Evolutionary conservation across 2,113 vertebrate species (phyloP).

Genomic region (Anarhynchus alexandrinus): DNA sequence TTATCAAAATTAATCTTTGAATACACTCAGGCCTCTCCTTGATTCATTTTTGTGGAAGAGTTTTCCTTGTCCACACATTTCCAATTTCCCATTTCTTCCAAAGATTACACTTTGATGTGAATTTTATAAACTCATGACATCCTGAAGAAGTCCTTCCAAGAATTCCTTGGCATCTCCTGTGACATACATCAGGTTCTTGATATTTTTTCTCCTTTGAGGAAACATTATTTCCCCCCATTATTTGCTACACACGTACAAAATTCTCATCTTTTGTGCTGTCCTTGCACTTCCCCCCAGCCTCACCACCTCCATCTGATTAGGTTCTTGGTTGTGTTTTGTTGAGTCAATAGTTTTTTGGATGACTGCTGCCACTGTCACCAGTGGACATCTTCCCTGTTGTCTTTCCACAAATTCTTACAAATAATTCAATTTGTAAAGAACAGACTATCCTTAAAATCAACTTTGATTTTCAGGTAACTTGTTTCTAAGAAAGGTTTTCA

Average conservation of each 20-base stretch:
- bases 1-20: neutral
- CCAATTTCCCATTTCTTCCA: neutral
- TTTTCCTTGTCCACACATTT: neutral
- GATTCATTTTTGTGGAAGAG: neutral
- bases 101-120: neutral
- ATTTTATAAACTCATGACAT: neutral
- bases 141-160: neutral
- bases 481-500: neutral
- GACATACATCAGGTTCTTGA: neutral
- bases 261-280: neutral
- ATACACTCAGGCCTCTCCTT: neutral
- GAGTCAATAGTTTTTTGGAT: neutral
- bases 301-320: neutral
- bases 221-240: neutral
- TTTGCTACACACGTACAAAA: neutral
- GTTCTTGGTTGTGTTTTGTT: neutral
- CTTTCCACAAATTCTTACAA: neutral
- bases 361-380: neutral
- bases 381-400: neutral
- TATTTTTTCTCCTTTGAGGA: neutral
- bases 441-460: neutral
- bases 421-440: neutral
- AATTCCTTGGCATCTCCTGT: neutral
- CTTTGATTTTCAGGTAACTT: neutral
- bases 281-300: neutral